These are phyloP conservation scores for Trichonephila inaurata DNA, from an alignment of 1,140 invertebrate genomes.

Conservation along the genomic window DNA sequence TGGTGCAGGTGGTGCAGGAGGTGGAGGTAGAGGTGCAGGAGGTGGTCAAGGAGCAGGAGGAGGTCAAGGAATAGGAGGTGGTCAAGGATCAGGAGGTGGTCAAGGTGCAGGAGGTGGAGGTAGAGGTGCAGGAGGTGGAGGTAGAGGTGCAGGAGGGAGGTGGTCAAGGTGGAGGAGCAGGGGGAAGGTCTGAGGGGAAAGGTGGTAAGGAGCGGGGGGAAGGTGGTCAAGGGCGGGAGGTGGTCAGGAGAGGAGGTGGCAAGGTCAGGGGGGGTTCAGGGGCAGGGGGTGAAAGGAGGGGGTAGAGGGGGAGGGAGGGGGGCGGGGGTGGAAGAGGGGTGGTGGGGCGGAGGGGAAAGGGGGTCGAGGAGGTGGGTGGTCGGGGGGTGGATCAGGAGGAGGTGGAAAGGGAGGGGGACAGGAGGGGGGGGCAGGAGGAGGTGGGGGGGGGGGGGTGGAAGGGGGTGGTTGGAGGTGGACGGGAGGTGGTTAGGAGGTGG, in stretches of 20 bases:
- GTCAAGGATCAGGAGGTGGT: not conserved
- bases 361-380: no score
- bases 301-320: no score
- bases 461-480: no score
- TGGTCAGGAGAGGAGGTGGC: not conserved
- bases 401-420: no score
- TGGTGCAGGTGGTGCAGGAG: no score
- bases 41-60: not conserved
- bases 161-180: not conserved
- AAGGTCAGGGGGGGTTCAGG: not conserved
- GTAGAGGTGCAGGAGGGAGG: not conserved
- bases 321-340: no score
- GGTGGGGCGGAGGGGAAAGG: no score
- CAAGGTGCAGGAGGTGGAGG: no score
- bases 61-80: not conserved
- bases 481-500: no score
- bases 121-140: not conserved
- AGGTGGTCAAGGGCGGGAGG: not conserved
- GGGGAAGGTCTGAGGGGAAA: no score
- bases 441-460: not conserved
- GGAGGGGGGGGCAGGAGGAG: not conserved
- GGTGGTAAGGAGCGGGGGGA: not conserved
- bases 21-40: no score
- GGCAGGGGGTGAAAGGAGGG: not conserved
- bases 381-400: not conserved